Evolutionary conservation across 2,888 invertebrate genomes (phyloP).

Genomic region (Cyclophora punctaria): DNA sequence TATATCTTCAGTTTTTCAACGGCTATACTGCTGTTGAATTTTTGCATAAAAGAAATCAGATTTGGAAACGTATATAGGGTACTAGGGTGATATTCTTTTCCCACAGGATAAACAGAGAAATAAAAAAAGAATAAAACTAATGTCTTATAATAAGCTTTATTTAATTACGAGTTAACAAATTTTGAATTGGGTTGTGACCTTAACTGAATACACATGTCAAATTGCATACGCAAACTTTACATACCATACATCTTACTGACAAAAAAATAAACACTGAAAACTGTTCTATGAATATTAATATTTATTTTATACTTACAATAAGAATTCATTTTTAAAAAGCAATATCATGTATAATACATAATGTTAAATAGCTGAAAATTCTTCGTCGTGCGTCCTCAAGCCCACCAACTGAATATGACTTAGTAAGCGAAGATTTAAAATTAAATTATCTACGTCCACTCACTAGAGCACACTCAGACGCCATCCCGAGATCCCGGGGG

Average conservation of each 20-base stretch:
- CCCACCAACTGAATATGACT: constrained; percentile 59
- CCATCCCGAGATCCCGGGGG: constrained; percentile 11
- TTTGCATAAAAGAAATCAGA: too few species aligned
- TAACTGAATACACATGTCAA: constrained; percentile 73
- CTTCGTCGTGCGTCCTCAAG: constrained; percentile 57
- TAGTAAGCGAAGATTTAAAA: constrained; percentile 66
- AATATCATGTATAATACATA: constrained; percentile 66
- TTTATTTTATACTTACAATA: constrained; percentile 72
- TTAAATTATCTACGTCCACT: constrained; percentile 53
- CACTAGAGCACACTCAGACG: constrained; percentile 24
- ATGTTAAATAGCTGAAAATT: constrained; percentile 63
- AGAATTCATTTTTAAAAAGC: constrained; percentile 73
- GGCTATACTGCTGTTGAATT: too few species aligned
- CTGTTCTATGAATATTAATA: constrained; percentile 71
- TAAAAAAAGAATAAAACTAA: constrained; percentile 56
- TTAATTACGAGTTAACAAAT: constrained; percentile 76
- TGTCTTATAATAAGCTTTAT: constrained; percentile 75
- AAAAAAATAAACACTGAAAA: constrained; percentile 70
- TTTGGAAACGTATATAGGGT: too few species aligned
- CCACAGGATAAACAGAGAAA: background rate
- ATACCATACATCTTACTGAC: constrained; percentile 63
- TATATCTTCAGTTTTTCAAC: too few species aligned
- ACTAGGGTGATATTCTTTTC: too few species aligned
- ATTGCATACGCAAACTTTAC: constrained; percentile 56
- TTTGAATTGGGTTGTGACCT: constrained; percentile 75